Conservation (phyloP, 2,113 vertebrate species). For the Alectura lathami region DNA sequence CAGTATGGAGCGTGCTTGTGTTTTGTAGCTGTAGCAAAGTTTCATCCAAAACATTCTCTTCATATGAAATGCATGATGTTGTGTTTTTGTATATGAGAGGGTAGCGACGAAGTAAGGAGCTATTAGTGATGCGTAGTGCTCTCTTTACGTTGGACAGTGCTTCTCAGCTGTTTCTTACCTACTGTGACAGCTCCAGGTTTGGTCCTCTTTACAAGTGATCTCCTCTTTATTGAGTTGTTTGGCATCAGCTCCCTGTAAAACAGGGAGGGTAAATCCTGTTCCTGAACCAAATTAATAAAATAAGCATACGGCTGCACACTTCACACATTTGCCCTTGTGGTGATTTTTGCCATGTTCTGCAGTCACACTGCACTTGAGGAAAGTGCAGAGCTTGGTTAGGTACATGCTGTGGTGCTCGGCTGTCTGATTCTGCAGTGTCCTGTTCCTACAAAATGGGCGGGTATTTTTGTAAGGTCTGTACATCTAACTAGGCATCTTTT, state of each 20-base stretch:
- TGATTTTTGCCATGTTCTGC: background rate
- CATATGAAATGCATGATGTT: background rate
- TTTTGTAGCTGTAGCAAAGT: background rate
- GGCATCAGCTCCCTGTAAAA: background rate
- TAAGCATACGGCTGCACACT: background rate
- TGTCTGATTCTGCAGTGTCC: background rate
- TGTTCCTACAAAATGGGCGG: background rate
- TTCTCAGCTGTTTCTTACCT: background rate
- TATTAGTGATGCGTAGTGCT: background rate
- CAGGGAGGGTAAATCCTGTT: background rate
- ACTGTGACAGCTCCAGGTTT: background rate
- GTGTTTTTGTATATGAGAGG: background rate
- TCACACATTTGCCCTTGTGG: background rate
- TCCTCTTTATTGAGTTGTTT: background rate
- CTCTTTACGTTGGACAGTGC: background rate
- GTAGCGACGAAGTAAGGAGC: background rate
- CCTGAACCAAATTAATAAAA: background rate
- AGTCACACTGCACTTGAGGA: background rate
- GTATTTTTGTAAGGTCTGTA: background rate
- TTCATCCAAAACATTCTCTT: constrained; percentile 1
- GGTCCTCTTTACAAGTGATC: background rate
- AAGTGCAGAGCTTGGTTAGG: background rate
- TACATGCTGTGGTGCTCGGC: background rate
- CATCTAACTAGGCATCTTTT: background rate
- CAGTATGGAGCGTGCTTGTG: background rate